Percentiles rank a stretch among this genome's conserved stretches.
Evolutionary conservation across 2,113 vertebrate genomes (phyloP).

Genomic region (Lophius piscatorius): DNA sequence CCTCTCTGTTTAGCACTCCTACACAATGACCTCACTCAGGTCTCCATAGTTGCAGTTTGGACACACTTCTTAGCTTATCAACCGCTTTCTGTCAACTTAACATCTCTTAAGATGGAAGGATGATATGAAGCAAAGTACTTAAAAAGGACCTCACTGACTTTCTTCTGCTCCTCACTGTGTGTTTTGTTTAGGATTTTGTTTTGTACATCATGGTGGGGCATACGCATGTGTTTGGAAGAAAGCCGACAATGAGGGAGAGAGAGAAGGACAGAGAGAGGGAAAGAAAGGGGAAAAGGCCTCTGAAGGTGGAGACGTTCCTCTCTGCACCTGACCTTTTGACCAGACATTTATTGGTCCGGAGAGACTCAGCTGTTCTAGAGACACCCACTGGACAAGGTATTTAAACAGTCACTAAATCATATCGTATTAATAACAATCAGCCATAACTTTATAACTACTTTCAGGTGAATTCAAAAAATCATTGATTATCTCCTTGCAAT

Average conservation of each 20-base stretch:
- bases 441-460: no score
- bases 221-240: slow-evolving; percentile 88
- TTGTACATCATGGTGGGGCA: slow-evolving; percentile 91
- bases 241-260: slow-evolving; percentile 79
- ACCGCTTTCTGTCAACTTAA: slow-evolving; percentile 55
- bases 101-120: slow-evolving; percentile 61
- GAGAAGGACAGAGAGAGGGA: slow-evolving; percentile 83
- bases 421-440: no score
- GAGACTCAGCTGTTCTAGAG: slow-evolving; percentile 76
- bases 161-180: slow-evolving; percentile 42
- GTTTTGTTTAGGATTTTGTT: slow-evolving; percentile 87
- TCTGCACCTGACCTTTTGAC: slow-evolving; percentile 88
- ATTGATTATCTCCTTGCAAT: no score
- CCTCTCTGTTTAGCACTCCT: slow-evolving; percentile 70
- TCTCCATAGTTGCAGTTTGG: slow-evolving; percentile 78
- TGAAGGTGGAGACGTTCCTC: slow-evolving; percentile 90
- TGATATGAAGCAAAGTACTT: slow-evolving; percentile 48
- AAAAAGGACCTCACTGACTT: slow-evolving; percentile 70
- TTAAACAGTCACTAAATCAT: not conserved
- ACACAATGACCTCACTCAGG: slow-evolving; percentile 81
- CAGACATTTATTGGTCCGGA: slow-evolving; percentile 86
- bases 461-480: no score
- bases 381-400: slow-evolving; percentile 76
- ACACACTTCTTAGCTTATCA: slow-evolving; percentile 78
- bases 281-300: slow-evolving; percentile 78